Percentiles rank a stretch among this genome's conserved stretches.
Conservation (phyloP, 2,113 vertebrate species). For the Phrynosoma platyrhinos region DNA sequence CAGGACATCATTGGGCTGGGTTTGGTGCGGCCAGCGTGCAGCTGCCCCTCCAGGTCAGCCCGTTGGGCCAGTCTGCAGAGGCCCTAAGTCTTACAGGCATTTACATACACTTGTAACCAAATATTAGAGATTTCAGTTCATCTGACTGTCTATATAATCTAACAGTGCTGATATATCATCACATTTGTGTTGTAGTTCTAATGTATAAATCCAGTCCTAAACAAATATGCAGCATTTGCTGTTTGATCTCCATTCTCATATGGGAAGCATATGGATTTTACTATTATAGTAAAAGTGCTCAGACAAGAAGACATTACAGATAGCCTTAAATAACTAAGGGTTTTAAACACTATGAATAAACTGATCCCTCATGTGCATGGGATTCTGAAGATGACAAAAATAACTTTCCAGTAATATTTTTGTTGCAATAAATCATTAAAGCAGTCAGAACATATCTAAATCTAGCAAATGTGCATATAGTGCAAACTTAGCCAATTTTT, state of each 20-base stretch:
- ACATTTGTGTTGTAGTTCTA: neutral
- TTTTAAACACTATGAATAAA: neutral
- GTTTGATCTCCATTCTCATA: neutral
- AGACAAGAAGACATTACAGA: neutral
- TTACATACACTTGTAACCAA: neutral
- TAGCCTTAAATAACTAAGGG: neutral
- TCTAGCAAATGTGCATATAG: neutral
- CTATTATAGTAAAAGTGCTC: neutral
- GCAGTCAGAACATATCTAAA: constrained; percentile 6
- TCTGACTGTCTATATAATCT: neutral
- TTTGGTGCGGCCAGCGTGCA: too few species aligned
- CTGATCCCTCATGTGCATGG: neutral
- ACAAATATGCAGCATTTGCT: neutral
- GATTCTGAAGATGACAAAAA: neutral
- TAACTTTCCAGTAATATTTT: neutral
- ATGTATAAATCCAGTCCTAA: neutral
- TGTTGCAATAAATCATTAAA: constrained; percentile 21
- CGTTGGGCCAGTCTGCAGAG: too few species aligned
- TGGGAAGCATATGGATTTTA: neutral
- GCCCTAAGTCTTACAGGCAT: neutral
- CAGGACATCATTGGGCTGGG: too few species aligned
- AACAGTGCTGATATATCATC: neutral
- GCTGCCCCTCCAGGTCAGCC: too few species aligned
- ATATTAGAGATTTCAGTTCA: neutral
- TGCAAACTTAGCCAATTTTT: constrained; percentile 15